These are phyloP conservation scores for Clamator glandarius DNA, from an alignment of 2,797 vertebrate genomes.

Conservation along the genomic window DNA sequence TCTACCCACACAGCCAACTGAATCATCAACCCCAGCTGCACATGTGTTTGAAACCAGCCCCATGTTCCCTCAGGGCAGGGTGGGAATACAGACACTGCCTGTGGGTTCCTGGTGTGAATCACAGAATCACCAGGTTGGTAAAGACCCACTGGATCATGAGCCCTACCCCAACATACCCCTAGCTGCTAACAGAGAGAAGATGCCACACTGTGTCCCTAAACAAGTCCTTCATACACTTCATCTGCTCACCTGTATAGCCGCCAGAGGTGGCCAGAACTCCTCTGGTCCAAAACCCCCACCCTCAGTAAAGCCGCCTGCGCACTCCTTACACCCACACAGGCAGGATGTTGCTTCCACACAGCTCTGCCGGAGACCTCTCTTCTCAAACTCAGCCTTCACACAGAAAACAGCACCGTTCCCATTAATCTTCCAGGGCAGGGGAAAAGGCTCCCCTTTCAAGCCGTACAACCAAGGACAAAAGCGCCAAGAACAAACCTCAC, in stretches of 20 bases:
- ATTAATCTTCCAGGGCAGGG: not conserved
- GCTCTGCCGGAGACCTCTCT: not conserved
- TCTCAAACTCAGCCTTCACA: not conserved
- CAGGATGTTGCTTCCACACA: not conserved
- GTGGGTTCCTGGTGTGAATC: not conserved
- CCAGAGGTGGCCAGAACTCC: not conserved
- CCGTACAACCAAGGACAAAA: not conserved
- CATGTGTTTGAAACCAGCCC: not conserved
- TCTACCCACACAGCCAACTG: not conserved
- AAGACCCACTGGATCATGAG: no score
- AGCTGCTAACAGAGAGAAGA: not conserved
- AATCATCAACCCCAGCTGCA: rapidly evolving
- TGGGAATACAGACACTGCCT: not conserved
- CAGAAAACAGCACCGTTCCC: not conserved
- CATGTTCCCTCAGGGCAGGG: not conserved
- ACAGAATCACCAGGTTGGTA: no score
- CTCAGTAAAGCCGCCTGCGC: not conserved
- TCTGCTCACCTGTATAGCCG: not conserved
- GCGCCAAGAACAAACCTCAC: not conserved
- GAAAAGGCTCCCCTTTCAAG: not conserved
- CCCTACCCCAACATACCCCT: not conserved
- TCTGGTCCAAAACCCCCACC: not conserved
- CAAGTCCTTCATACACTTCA: not conserved
- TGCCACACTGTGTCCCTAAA: not conserved
- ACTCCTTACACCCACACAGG: not conserved